Conservation (phyloP, 2,113 vertebrate species). For the Callaeas wilsoni region DNA sequence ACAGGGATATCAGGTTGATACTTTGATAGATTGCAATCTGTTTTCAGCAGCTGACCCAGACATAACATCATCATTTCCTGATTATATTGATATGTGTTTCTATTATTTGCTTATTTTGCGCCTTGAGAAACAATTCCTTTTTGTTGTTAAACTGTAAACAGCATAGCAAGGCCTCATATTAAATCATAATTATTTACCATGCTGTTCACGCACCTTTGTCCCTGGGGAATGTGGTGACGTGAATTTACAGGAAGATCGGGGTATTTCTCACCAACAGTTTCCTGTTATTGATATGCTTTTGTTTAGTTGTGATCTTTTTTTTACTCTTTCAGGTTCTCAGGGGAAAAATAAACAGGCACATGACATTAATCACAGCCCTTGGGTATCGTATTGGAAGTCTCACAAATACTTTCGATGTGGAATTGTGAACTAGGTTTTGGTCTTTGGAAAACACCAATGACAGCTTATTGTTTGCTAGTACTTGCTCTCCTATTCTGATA, state of each 20-base stretch:
- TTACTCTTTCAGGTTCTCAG: slow-evolving; percentile 84
- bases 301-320: slow-evolving; percentile 88
- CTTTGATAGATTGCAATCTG: slow-evolving; percentile 73
- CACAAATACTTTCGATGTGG: neutral
- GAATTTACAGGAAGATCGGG: slow-evolving; percentile 92
- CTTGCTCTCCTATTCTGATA: slow-evolving; percentile 21
- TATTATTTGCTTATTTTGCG: slow-evolving; percentile 80
- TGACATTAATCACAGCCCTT: slow-evolving; percentile 66
- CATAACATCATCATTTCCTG: slow-evolving; percentile 85
- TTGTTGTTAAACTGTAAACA: slow-evolving; percentile 86
- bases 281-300: slow-evolving; percentile 99
- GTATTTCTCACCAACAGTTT: slow-evolving; percentile 99
- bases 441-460: slow-evolving; percentile 5
- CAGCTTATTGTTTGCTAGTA: slow-evolving; percentile 57
- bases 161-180: slow-evolving; percentile 82
- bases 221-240: slow-evolving; percentile 90
- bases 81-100: slow-evolving; percentile 80
- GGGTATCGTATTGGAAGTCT: slow-evolving; percentile 52
- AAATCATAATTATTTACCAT: slow-evolving; percentile 96
- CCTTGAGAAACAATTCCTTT: slow-evolving; percentile 88
- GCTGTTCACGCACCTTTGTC: slow-evolving; percentile 93
- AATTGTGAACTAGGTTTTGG: neutral
- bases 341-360: slow-evolving; percentile 83
- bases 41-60: slow-evolving; percentile 79
- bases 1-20: slow-evolving; percentile 46